Percentiles rank a stretch among this genome's conserved stretches.
phyloP scores from a whole-genome alignment of 2,797 vertebrate genomes.

The Aldrovandia affinis region DNA sequence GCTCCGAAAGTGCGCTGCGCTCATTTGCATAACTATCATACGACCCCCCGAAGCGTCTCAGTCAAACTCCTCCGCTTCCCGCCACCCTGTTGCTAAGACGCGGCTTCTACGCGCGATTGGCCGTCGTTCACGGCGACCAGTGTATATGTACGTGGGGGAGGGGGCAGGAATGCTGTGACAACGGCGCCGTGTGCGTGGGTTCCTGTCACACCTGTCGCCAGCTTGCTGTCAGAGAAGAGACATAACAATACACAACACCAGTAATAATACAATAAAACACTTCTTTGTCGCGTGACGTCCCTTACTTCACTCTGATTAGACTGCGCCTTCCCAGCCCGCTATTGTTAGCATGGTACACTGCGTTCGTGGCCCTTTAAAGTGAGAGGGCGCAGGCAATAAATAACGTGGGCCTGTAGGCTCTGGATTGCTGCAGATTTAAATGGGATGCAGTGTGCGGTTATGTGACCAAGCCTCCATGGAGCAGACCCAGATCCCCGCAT shows the following conservation, averaged over 20 bases:
- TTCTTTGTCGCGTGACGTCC: background rate
- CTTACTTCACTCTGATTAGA: background rate
- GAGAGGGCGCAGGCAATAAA: background rate
- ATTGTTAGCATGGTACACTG: background rate
- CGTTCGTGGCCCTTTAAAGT: background rate
- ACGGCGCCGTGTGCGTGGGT: background rate
- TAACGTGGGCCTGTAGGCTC: background rate
- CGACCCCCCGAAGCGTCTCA: background rate
- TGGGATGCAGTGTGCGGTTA: background rate
- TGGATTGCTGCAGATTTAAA: background rate
- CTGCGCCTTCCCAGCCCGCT: background rate
- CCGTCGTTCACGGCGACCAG: background rate
- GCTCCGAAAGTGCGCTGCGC: background rate
- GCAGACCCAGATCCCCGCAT: constrained; percentile 5
- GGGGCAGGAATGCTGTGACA: background rate
- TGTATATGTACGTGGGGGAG: too few relatives aligned
- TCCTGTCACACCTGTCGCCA: background rate
- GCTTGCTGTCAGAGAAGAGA: background rate
- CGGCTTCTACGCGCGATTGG: background rate
- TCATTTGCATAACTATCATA: background rate
- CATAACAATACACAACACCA: background rate
- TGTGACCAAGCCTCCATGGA: constrained; percentile 1
- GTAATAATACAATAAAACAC: background rate
- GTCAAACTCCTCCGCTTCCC: background rate
- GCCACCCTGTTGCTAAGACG: background rate